Evolutionary conservation across 2,113 vertebrate species (phyloP).

Genomic region (Epinephelus lanceolatus): DNA sequence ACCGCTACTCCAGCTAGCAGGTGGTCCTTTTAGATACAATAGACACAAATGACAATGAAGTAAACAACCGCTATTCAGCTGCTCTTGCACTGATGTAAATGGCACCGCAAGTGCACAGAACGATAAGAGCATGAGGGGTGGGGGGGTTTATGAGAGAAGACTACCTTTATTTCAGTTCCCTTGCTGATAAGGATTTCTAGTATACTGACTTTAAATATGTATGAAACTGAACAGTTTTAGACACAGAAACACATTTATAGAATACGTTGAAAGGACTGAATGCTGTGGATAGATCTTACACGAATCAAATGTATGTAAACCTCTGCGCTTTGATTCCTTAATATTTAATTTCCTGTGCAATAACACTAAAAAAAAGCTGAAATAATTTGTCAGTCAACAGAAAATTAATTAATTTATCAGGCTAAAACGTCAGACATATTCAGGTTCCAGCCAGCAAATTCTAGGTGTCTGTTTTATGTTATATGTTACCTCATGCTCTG

Average conservation of each 20-base stretch:
- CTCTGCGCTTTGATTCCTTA: neutral
- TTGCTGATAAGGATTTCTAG: constrained; percentile 11
- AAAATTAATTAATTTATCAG: neutral
- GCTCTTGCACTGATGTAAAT: constrained; percentile 51
- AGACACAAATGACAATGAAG: constrained; percentile 69
- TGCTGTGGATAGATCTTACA: neutral
- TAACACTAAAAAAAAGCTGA: neutral
- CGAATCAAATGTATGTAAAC: neutral
- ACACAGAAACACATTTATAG: neutral
- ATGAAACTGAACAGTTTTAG: neutral
- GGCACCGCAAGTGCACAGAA: constrained; percentile 5
- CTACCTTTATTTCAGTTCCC: constrained; percentile 16
- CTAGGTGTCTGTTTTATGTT: neutral
- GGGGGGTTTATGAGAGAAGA: neutral
- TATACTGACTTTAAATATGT: neutral
- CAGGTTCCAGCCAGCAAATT: neutral
- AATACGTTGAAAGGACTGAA: neutral
- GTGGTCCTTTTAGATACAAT: constrained; percentile 76
- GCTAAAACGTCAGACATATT: neutral
- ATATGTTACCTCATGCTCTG: neutral
- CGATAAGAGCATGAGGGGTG: constrained; percentile 26
- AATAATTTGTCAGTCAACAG: neutral
- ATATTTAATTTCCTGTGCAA: neutral
- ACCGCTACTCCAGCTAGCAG: constrained; percentile 57
- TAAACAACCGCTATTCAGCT: constrained; percentile 58